Evolutionary conservation across 2,113 vertebrate genomes (phyloP).

Genomic region (Passerina amoena): DNA sequence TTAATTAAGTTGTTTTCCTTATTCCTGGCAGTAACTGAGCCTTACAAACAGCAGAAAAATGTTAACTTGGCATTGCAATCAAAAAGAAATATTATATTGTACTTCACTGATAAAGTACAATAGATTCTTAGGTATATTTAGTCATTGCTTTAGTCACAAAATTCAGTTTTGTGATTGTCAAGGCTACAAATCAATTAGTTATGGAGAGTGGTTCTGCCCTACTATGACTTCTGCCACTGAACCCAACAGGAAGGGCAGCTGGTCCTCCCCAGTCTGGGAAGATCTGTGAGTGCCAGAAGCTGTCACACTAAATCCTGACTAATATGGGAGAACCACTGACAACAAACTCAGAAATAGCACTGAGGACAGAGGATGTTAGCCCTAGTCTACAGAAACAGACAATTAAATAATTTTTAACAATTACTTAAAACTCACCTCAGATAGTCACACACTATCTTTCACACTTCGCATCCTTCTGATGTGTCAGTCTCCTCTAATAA

Average conservation of each 20-base stretch:
- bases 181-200: not conserved
- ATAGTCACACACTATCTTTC: not conserved
- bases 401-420: not conserved
- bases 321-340: not conserved
- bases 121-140: not conserved
- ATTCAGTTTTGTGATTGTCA: not conserved
- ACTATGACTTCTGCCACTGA: not conserved
- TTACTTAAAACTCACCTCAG: not conserved
- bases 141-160: not conserved
- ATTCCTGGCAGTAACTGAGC: constrained; percentile 30
- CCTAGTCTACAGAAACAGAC: not conserved
- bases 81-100: constrained; percentile 22
- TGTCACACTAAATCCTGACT: not conserved
- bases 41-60: constrained; percentile 31
- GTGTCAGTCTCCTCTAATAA: not conserved
- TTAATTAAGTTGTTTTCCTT: constrained; percentile 58
- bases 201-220: not conserved
- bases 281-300: not conserved
- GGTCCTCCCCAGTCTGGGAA: not conserved
- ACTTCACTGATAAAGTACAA: constrained; percentile 11
- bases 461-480: not conserved
- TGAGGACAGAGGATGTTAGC: not conserved
- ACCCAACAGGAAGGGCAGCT: not conserved
- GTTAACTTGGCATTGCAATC: constrained; percentile 37
- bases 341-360: not conserved